Percentiles rank a stretch among this genome's conserved stretches.
These are phyloP conservation scores for Argopecten irradians DNA, from an alignment of 1,140 invertebrate genomes.

Conservation along the genomic window DNA sequence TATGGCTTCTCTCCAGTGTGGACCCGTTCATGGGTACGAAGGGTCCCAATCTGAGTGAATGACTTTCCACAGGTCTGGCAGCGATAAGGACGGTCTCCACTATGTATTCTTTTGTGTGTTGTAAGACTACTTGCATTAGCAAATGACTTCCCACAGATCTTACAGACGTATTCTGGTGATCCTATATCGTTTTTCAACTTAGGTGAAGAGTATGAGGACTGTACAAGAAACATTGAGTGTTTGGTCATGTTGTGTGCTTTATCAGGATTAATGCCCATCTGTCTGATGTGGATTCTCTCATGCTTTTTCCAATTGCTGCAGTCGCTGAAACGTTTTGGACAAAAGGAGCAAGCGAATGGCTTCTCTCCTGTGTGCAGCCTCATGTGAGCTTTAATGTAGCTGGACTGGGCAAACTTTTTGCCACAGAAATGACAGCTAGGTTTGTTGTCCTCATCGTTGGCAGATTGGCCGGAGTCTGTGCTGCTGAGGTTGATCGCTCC, in stretches of 20 bases:
- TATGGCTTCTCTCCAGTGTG: constrained; percentile 70
- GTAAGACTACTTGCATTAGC: constrained; percentile 64
- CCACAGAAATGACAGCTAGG: constrained; percentile 69
- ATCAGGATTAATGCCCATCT: constrained; percentile 43
- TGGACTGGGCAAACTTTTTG: constrained; percentile 69
- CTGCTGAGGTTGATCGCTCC: constrained; percentile 37
- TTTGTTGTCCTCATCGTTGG: constrained; percentile 59
- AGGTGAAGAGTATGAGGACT: constrained; percentile 28
- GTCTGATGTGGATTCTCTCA: constrained; percentile 74
- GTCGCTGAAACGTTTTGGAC: constrained; percentile 76
- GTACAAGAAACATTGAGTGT: constrained; percentile 26
- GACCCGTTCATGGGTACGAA: constrained; percentile 66
- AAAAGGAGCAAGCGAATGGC: constrained; percentile 76
- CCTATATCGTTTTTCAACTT: constrained; percentile 40
- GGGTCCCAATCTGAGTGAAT: constrained; percentile 69
- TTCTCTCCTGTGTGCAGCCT: constrained; percentile 85
- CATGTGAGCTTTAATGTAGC: constrained; percentile 70
- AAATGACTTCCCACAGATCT: constrained; percentile 68
- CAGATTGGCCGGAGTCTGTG: constrained; percentile 24
- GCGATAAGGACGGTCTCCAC: constrained; percentile 64
- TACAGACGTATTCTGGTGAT: constrained; percentile 55
- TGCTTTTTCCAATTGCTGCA: constrained; percentile 77
- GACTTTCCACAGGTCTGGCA: constrained; percentile 66
- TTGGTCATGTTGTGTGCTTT: not conserved
- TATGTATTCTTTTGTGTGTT: constrained; percentile 69